A percentile compares a stretch with the other conserved stretches of the same genome.
These are phyloP conservation scores for Sminthopsis crassicaudata DNA, from an alignment of 2,113 vertebrate species.

Conservation along the genomic window DNA sequence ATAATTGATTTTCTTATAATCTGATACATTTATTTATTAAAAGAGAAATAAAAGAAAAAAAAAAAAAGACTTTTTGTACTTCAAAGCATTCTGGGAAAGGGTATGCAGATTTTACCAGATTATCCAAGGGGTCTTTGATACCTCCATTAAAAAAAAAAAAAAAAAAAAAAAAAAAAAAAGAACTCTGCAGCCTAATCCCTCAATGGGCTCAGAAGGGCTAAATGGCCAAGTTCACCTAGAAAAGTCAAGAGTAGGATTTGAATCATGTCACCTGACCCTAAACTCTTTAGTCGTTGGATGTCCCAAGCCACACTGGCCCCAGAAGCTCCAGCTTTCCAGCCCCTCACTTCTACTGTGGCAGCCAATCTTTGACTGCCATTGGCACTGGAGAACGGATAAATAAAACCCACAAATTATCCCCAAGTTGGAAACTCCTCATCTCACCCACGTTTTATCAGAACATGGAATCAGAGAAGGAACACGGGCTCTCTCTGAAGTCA, in stretches of 20 bases:
- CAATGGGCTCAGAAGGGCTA: background rate
- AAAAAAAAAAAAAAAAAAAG: background rate
- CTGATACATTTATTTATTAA: background rate
- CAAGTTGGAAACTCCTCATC: background rate
- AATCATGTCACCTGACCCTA: background rate
- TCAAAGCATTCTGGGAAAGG: background rate
- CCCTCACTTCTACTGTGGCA: background rate
- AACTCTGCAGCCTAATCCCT: background rate
- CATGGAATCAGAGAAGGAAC: background rate
- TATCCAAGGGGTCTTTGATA: background rate
- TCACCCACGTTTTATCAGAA: background rate
- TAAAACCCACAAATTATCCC: background rate
- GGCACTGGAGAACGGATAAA: too few species aligned
- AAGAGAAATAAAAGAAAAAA: background rate
- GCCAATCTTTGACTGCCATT: background rate
- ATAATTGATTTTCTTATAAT: background rate
- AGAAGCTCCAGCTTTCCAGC: background rate
- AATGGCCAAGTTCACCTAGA: background rate
- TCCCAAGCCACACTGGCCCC: too few species aligned
- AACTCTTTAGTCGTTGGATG: background rate
- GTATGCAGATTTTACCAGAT: background rate
- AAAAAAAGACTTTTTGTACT: background rate
- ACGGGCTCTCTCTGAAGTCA: background rate
- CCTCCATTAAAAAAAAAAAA: background rate
- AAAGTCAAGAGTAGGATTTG: background rate